Base-by-base conservation (phyloP, 1,140 invertebrate genomes). In the Leptoteleia sp. region DNA sequence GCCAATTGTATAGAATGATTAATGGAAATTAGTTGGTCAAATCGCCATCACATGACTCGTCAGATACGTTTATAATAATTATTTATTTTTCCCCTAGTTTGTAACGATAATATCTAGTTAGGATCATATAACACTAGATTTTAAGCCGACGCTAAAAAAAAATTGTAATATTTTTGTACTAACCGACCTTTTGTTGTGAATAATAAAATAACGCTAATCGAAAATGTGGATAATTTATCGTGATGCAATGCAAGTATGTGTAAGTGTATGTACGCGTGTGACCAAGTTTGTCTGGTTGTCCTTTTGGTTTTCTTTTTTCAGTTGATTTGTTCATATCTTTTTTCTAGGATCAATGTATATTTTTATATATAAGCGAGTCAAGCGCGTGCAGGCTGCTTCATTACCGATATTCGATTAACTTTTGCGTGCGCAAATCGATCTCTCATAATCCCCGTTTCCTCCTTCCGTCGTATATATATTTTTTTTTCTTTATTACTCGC, bases 161-260 rank as follows among this genome's bases (percentile, higher is more conserved):
- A 76, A 84, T 83, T 87, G 85, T 88, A 88, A 87, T 87, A 88
- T 87, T 87, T 88, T 87, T 87, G 87, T 87, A 88, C 77, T 80
- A 76, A 79, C 76, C 80, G 73, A 86, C 81, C 81, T 22, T 83
- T n/a, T n/a, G n/a, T 82, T 86, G 84, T 85, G 82, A 86, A 82
- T 62, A 87, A 82, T 81, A n/a, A 85, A 87, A 86, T 79, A 81
- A 78, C 70, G 70, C 84, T 80, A 71, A 61, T 79, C n/a, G 42
- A 52, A 76, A 55, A 65, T 50, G 31, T 48, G 27, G 27, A 61
- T 29, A 57, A 52, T 75, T 65, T 80, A 50, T 80, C 67, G 76
- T 73, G 70, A 55, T 70, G 73, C 70, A 71, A 76, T 75, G 75
- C 67, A 75, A 79, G 57, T 79, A 59, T 71, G 68, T 79, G 75